These are phyloP conservation scores for Dasypolia templi DNA, from an alignment of 2,888 invertebrate genomes.

Conservation along the genomic window DNA sequence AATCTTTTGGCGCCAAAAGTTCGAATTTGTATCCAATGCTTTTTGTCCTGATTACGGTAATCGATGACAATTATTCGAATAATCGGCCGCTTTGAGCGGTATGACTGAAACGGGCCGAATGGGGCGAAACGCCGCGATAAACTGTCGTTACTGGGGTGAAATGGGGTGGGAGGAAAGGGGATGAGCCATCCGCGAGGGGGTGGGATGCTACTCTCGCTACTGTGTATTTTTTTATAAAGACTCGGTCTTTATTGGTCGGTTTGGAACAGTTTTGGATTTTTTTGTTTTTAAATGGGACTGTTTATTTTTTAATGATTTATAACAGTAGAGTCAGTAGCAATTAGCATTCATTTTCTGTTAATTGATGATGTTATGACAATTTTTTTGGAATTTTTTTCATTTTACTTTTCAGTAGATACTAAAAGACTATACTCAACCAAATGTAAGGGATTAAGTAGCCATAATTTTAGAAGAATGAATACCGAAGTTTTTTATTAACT, in stretches of 20 bases:
- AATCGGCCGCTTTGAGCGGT: slow-evolving; percentile 77
- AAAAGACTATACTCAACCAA: not conserved
- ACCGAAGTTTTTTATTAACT: too few relatives aligned
- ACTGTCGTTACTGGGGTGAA: slow-evolving; percentile 79
- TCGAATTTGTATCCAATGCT: slow-evolving; percentile 31
- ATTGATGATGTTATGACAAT: not conserved
- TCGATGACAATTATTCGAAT: slow-evolving; percentile 70
- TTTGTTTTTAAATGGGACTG: not conserved
- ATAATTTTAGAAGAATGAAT: not conserved
- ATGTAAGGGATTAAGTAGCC: not conserved
- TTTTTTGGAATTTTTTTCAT: not conserved
- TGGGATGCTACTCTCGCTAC: slow-evolving; percentile 60
- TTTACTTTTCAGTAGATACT: not conserved
- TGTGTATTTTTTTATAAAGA: slow-evolving; percentile 59
- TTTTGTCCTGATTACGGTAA: slow-evolving; percentile 53
- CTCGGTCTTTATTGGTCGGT: slow-evolving; percentile 55
- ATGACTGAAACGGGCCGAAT: slow-evolving; percentile 82
- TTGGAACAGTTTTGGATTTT: slow-evolving; percentile 22
- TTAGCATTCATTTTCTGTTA: slow-evolving; percentile 12
- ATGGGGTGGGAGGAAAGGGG: slow-evolving; percentile 62
- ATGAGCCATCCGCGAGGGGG: slow-evolving; percentile 53
- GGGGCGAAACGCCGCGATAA: slow-evolving; percentile 77
- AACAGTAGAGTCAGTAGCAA: not conserved
- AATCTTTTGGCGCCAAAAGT: slow-evolving; percentile 19
- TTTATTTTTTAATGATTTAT: slow-evolving; percentile 5